Percentiles rank a stretch among this genome's conserved stretches.
Evolutionary conservation across 2,888 invertebrate species (phyloP).

Genomic region (Agelastica alni): DNA sequence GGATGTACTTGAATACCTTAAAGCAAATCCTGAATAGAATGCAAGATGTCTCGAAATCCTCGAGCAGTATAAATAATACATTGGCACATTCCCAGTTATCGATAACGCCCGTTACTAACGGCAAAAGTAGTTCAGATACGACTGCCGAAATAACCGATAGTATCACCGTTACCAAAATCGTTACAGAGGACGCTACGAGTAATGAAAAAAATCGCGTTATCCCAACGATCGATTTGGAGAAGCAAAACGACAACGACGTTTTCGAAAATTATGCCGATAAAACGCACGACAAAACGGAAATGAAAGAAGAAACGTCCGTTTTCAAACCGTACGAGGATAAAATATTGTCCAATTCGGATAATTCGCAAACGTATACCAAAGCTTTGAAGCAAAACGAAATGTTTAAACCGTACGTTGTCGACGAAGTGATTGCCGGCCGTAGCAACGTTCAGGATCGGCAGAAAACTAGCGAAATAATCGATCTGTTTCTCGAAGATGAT

Average conservation of each 20-base stretch:
- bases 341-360: neutral
- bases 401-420: conserved; percentile 16
- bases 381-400: conserved; percentile 7
- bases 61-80: neutral
- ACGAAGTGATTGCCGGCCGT: neutral
- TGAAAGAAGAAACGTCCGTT: conserved; percentile 8
- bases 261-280: neutral
- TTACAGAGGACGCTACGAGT: conserved; percentile 4
- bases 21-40: conserved; percentile 47
- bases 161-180: conserved; percentile 22
- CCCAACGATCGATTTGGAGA: neutral
- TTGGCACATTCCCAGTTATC: conserved; percentile 25
- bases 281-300: neutral
- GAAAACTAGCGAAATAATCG: neutral
- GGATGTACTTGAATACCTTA: conserved; percentile 58
- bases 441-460: conserved; percentile 1
- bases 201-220: conserved; percentile 4
- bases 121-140: conserved; percentile 11
- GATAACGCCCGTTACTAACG: conserved; percentile 21
- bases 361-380: neutral
- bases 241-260: neutral
- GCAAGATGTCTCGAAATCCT: conserved; percentile 21
- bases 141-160: conserved; percentile 15
- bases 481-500: neutral
- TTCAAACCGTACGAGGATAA: conserved; percentile 18